Percentiles rank a stretch among this genome's conserved stretches.
These are phyloP conservation scores for Cepaea nemoralis DNA, from an alignment of 1,140 invertebrate genomes.

Conservation along the genomic window DNA sequence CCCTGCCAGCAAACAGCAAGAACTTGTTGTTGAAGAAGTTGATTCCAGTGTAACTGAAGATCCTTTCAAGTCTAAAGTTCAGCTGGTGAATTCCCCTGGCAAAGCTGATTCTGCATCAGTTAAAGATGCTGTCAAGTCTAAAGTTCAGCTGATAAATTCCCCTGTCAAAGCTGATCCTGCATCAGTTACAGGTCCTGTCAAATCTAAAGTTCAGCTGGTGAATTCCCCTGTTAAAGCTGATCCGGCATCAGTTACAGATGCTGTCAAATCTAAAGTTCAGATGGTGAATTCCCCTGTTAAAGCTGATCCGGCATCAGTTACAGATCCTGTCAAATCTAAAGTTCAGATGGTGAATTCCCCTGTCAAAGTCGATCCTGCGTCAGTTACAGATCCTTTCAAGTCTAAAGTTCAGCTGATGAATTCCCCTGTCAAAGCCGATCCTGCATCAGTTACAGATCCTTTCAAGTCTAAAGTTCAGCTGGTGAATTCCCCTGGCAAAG, in stretches of 20 bases:
- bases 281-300: neutral
- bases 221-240: neutral
- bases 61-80: neutral
- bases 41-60: neutral
- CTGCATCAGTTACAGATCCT: neutral
- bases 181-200: neutral
- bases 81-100: neutral
- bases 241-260: neutral
- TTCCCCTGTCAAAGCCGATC: neutral
- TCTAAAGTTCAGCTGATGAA: conserved; percentile 1
- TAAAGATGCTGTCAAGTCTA: neutral
- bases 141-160: neutral
- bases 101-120: neutral
- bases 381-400: conserved; percentile 7
- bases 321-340: conserved; percentile 14
- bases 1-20: neutral
- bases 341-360: conserved; percentile 13
- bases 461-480: conserved; percentile 8
- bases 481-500: neutral
- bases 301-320: neutral
- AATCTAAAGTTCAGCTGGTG: conserved; percentile 5
- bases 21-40: too few species aligned
- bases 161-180: neutral
- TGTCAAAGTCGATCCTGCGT: neutral
- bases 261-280: conserved; percentile 9